Base-by-base conservation (phyloP, 2,113 vertebrate species). In the Nettapus auritus region DNA sequence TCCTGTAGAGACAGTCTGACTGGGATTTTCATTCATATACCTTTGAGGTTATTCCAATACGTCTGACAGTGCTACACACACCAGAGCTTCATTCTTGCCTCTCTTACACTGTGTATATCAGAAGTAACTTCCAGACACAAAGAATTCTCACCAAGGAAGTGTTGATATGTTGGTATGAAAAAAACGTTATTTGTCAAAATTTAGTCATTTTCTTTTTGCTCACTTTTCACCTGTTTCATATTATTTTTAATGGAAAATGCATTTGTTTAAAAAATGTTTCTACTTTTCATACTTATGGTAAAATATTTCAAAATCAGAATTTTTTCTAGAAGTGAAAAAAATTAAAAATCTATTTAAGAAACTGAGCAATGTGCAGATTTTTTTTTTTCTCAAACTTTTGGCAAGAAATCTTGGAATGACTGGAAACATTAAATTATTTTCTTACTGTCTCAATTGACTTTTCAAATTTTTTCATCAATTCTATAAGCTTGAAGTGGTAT, bases 21-120 rank as follows among this genome's bases (percentile, higher is more conserved):
- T 95, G 68, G 20, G 91, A 92, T 96, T 97, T 97, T 95, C 89
- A 96, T 96, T 94, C 89, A 86, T 77, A 94, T 85, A 63, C 83
- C 88, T 97, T 97, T 85, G 90, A 97, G 96, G 91, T 83, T 85
- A 89, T 96, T 97, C 96, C 95, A 96, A 93, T 91, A 91, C 34
- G 40, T 95, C 84, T 96, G 92, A 97, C 81, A 93, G 93, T 26
- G 69, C 80, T 93, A 92, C 73, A 67, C 95, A 95, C 92, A 95
- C 82, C 87, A 95, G 93, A 94, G 62, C 73, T 91, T 92, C 78
- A 94, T 96, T 95, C 76, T 94, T 94, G 93, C 57, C 44, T 86
- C 82, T 91, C 82, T 89, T 94, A n/a, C 89, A 90, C 62, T 3
- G 3, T 86, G 93, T 88, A 90, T 94, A 96, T 93, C 93, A 96